Evolutionary conservation across 2,113 vertebrate genomes (phyloP).

Genomic region (Bothrops jararaca): DNA sequence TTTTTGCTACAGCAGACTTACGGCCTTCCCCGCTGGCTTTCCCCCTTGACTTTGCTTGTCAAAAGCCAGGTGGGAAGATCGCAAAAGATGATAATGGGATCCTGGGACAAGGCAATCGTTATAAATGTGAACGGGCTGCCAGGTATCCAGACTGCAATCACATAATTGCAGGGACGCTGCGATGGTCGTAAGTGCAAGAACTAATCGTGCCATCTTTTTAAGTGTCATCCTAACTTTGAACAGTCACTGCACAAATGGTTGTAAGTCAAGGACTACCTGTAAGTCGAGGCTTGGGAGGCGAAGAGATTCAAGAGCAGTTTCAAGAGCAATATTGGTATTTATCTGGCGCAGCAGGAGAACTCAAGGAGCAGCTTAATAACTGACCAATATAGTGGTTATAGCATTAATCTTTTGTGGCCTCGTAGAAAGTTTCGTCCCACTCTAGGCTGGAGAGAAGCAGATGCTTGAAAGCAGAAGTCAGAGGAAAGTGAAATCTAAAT

Average conservation of each 20-base stretch:
- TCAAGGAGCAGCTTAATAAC: background rate
- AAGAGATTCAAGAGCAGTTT: background rate
- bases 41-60: background rate
- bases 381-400: background rate
- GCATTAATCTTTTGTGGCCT: background rate
- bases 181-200: too few species aligned
- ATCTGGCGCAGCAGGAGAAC: background rate
- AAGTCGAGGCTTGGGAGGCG: background rate
- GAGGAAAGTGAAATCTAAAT: background rate
- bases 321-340: background rate
- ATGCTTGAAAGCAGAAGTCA: background rate
- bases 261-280: background rate
- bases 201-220: background rate
- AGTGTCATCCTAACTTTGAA: background rate
- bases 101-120: too few species aligned
- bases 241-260: too few species aligned
- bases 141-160: background rate
- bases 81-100: too few species aligned
- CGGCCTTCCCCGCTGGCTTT: background rate
- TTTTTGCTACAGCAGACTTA: background rate
- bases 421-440: background rate
- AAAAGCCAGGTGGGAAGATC: too few species aligned
- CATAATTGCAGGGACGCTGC: background rate
- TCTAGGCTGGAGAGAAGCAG: background rate
- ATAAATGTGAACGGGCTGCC: too few species aligned